phyloP scores from a whole-genome alignment of 2,797 vertebrate species.

The Rhodeus uyekii region DNA sequence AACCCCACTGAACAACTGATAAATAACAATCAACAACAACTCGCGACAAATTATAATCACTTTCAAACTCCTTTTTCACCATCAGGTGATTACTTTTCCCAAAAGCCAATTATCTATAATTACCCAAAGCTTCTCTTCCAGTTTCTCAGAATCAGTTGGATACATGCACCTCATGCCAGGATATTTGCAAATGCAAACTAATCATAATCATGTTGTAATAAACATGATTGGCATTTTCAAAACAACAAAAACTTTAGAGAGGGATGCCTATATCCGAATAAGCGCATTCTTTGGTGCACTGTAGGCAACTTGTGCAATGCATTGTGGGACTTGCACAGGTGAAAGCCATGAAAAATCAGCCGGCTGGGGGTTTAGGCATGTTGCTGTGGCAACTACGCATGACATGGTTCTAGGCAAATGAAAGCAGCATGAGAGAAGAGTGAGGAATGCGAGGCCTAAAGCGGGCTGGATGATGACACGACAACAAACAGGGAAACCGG shows the following conservation, averaged over 20 bases:
- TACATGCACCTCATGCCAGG: constrained; percentile 17
- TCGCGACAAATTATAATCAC: constrained; percentile 32
- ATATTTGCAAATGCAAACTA: constrained; percentile 37
- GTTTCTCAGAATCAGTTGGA: constrained; percentile 29
- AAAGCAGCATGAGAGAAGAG: constrained; percentile 63
- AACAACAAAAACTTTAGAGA: not conserved
- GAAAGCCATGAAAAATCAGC: constrained; percentile 60
- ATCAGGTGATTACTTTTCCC: constrained; percentile 32
- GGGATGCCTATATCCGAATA: not conserved
- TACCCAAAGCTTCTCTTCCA: constrained; percentile 19
- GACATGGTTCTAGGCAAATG: constrained; percentile 70
- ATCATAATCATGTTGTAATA: constrained; percentile 35
- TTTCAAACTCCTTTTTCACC: not conserved
- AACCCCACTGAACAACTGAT: constrained; percentile 21
- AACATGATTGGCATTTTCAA: constrained; percentile 32
- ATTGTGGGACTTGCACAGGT: constrained; percentile 68
- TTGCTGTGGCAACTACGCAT: constrained; percentile 75
- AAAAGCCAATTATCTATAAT: constrained; percentile 38
- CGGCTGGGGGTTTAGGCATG: constrained; percentile 57
- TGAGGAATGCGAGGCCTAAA: constrained; percentile 20
- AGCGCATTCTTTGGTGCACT: not conserved
- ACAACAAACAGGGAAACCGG: constrained; percentile 42
- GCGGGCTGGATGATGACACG: constrained; percentile 16
- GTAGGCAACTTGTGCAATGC: constrained; percentile 52
- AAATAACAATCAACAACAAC: constrained; percentile 36